These are phyloP conservation scores for Trematocara macrostoma DNA, from an alignment of 2,113 vertebrate species.

Conservation along the genomic window DNA sequence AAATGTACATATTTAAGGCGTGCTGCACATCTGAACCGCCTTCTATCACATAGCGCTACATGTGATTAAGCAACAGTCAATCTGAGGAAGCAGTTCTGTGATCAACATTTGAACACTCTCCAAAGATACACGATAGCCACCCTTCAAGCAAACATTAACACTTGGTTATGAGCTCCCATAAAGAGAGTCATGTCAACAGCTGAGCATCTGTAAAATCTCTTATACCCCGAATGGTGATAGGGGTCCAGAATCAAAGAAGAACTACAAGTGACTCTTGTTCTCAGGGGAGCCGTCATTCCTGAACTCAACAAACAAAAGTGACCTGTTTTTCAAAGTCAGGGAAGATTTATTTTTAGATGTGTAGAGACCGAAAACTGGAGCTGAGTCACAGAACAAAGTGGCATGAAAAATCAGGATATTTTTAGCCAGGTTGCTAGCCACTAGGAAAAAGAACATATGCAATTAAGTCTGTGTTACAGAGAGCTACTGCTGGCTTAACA, in stretches of 20 bases:
- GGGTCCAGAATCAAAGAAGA: background rate
- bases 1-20: background rate
- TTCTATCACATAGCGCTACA: background rate
- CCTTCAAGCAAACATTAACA: constrained; percentile 68
- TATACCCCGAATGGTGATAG: background rate
- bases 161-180: constrained; percentile 60
- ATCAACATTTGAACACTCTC: constrained; percentile 17
- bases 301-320: constrained; percentile 56
- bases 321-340: constrained; percentile 59
- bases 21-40: background rate
- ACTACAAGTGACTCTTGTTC: constrained; percentile 33
- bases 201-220: constrained; percentile 54
- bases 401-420: background rate
- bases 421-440: constrained; percentile 15
- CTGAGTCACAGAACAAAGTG: constrained; percentile 47
- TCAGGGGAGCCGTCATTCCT: constrained; percentile 26
- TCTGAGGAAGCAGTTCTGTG: background rate
- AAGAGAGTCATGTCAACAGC: constrained; percentile 71
- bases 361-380: constrained; percentile 28
- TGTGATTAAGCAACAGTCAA: background rate
- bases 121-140: constrained; percentile 64
- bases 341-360: constrained; percentile 56
- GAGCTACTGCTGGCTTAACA: background rate
- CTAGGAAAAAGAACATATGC: background rate
- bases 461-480: background rate